Evolutionary conservation across 2,888 invertebrate species (phyloP).

Genomic region (Thyatira batis): DNA sequence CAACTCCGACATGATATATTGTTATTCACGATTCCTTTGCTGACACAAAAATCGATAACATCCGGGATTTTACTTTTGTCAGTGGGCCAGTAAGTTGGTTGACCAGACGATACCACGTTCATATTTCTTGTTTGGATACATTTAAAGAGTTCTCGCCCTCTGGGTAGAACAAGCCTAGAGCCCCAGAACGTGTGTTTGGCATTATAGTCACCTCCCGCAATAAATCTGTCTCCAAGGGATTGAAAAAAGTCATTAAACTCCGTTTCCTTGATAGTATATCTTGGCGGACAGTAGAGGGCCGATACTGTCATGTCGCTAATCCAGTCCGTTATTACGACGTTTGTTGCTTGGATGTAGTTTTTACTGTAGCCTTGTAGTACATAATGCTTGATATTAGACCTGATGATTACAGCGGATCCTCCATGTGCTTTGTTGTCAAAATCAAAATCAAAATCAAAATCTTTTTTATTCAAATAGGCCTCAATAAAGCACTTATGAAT

Average conservation of each 20-base stretch:
- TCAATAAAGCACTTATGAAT: too few relatives aligned
- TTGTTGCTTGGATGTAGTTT: constrained; percentile 19
- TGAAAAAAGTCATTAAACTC: background rate
- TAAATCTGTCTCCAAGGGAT: background rate
- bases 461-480: too few relatives aligned
- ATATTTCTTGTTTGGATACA: constrained; percentile 2
- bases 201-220: background rate
- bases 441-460: too few relatives aligned
- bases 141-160: constrained; percentile 12
- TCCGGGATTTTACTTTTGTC: constrained; percentile 16
- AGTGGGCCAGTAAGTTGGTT: constrained; percentile 22
- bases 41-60: constrained; percentile 13
- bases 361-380: constrained; percentile 6
- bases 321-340: constrained; percentile 8
- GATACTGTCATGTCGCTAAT: constrained; percentile 8
- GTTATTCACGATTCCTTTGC: constrained; percentile 15
- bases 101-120: constrained; percentile 12
- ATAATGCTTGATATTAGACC: constrained; percentile 15
- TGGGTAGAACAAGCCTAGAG: constrained; percentile 8
- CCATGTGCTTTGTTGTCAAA: constrained; percentile 23
- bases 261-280: background rate
- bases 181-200: constrained; percentile 5
- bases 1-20: constrained; percentile 13
- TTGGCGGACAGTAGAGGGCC: constrained; percentile 13
- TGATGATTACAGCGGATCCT: constrained; percentile 19